Conservation (phyloP, 2,888 invertebrate species). For the Oconnorella tubifera region DNA sequence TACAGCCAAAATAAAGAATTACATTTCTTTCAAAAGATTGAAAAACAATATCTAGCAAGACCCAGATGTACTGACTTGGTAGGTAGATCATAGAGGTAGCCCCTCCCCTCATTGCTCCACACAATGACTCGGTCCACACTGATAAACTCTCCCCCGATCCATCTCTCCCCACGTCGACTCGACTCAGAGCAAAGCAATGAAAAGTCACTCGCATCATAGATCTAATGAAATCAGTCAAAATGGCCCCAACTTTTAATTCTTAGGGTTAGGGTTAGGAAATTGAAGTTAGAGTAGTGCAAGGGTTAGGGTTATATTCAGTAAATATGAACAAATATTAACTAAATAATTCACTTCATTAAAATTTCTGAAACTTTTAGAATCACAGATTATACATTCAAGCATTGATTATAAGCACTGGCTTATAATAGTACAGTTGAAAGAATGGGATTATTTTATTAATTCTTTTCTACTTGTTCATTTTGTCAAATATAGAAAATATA, state of each 20-base stretch:
- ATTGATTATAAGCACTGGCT: too few species aligned
- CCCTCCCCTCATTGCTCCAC: slow-evolving; percentile 94
- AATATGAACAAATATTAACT: too few species aligned
- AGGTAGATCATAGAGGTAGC: slow-evolving; percentile 90
- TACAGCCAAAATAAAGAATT: too few species aligned
- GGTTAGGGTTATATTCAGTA: too few species aligned
- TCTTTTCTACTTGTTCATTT: neutral
- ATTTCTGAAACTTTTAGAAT: too few species aligned
- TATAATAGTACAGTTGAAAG: too few species aligned
- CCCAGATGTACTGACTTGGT: too few species aligned
- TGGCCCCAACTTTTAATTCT: neutral
- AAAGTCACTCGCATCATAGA: slow-evolving; percentile 84
- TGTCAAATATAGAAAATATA: neutral
- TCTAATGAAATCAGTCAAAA: slow-evolving; percentile 59
- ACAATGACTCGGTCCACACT: slow-evolving; percentile 85
- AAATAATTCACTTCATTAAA: too few species aligned
- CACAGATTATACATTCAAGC: too few species aligned
- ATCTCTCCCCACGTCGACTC: slow-evolving; percentile 76
- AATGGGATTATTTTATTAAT: neutral
- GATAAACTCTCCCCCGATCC: slow-evolving; percentile 93
- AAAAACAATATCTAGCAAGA: too few species aligned
- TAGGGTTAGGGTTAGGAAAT: neutral
- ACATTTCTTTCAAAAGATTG: too few species aligned
- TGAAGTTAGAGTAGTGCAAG: too few species aligned
- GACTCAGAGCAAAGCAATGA: slow-evolving; percentile 88